Base-by-base conservation (phyloP, 2,113 vertebrate genomes). In the Carollia perspicillata region DNA sequence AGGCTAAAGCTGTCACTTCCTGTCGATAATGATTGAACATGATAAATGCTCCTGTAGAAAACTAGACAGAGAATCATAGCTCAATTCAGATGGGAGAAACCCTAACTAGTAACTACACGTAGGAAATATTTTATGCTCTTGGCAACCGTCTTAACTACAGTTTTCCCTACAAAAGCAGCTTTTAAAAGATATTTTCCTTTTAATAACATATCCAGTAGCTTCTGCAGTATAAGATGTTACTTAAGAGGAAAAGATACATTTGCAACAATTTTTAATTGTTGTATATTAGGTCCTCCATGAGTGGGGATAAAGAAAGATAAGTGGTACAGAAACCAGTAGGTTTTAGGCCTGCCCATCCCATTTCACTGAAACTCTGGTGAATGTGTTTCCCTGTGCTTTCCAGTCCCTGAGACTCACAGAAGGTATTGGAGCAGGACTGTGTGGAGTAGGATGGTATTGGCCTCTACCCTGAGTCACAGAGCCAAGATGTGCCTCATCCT, bases 61-160 rank as follows among this genome's bases (percentile, higher is more conserved):
- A 81, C 37, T 88, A 65, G 44, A 58, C 13, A 87, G 23, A 96
- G 55, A 89, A 77, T 72, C 30, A 4, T 23, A 47, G 68, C 9
- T 35, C 12, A 92, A 8, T 83, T 96, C 71, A 79, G 37, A 49
- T 49, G 79, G 20, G 42, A 95, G 74, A 94, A 90, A 80, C 16
- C 8, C 35, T 89, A 75, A 79, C 33, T 83, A 69, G 16, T 89
- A 89, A 85, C 55, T 65, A 58, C 22, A 69, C n/a, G 58, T 47
- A 63, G 4, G 47, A 66, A 95, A 53, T 66, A 90, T 17, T 81
- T 90, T 17, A 58, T 87, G 37, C 18, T 88, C 18, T 66, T 12
- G 86, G 63, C 40, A 96, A 1, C 72, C 40, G 79, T 92, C 10
- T 87, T 9, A 81, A 75, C 86, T 81, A 81, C 66, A 13, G 47